phyloP scores from a whole-genome alignment of 2,113 vertebrate genomes.

The Eclectus roratus region DNA sequence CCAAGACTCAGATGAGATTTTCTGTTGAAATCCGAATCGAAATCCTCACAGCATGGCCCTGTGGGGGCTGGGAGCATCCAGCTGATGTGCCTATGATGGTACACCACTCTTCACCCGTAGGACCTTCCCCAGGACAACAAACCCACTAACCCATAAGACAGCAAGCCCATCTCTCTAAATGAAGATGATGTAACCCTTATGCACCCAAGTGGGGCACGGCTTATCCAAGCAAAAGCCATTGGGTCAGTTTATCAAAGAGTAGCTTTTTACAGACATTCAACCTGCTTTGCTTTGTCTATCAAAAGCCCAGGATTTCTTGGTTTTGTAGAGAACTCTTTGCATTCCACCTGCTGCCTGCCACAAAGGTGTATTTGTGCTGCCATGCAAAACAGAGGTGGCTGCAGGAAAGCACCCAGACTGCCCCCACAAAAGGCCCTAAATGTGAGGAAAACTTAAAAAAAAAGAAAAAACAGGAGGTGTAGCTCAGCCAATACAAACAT shows the following conservation, averaged over 20 bases:
- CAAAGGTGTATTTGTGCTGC: conserved; percentile 51
- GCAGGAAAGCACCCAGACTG: conserved; percentile 15
- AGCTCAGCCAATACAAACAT: conserved; percentile 75
- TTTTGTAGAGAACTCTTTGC: neutral
- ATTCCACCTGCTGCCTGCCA: conserved; percentile 60
- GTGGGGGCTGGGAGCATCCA: neutral
- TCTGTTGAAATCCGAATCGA: neutral
- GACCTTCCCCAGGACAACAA: neutral
- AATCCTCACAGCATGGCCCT: neutral
- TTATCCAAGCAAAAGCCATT: neutral
- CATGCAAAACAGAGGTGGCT: neutral
- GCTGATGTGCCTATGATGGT: neutral
- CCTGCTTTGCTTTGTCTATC: conserved; percentile 23
- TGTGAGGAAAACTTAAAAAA: neutral
- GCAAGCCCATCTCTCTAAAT: neutral
- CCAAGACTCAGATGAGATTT: neutral
- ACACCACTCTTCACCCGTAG: neutral
- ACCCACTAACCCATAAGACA: neutral
- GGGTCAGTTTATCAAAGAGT: neutral
- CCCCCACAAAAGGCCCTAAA: conserved; percentile 12
- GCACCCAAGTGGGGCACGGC: neutral
- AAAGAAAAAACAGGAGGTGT: neutral
- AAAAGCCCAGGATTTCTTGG: neutral
- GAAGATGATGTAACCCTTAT: neutral
- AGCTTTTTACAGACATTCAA: neutral